A percentile compares a stretch with the other conserved stretches of the same genome.
These are phyloP conservation scores for Notarius lentiginosus DNA, from an alignment of 2,113 vertebrate genomes.

Conservation along the genomic window DNA sequence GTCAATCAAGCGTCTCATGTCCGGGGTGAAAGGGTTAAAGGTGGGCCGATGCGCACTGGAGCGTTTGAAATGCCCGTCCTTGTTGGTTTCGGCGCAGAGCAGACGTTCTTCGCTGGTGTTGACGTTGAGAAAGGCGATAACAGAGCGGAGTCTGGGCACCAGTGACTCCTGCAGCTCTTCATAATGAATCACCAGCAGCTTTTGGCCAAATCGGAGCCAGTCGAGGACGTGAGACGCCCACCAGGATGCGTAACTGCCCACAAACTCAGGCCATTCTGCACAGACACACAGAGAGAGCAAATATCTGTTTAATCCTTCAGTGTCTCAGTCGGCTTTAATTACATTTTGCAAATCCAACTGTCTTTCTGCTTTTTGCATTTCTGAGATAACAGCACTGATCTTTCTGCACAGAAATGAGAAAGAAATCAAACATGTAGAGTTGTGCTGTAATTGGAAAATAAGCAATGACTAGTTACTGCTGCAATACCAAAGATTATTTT, in stretches of 20 bases:
- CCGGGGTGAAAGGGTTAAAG: conserved; percentile 82
- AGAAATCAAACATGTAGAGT: neutral
- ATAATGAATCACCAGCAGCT: conserved; percentile 79
- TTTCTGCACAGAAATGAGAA: neutral
- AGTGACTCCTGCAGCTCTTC: conserved; percentile 79
- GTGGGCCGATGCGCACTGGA: conserved; percentile 66
- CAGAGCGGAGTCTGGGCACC: conserved; percentile 74
- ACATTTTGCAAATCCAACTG: neutral
- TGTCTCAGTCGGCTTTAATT: neutral
- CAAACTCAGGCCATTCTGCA: conserved; percentile 86
- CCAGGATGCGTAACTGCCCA: conserved; percentile 84
- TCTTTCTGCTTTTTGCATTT: neutral
- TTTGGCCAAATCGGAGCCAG: conserved; percentile 81
- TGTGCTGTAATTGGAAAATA: neutral
- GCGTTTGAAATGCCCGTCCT: conserved; percentile 84
- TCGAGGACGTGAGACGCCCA: conserved; percentile 86
- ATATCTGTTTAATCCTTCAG: neutral
- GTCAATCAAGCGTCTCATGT: conserved; percentile 82
- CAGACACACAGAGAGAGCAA: neutral
- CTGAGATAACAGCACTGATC: neutral
- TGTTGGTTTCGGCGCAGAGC: conserved; percentile 84
- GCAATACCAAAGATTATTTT: neutral
- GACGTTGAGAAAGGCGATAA: conserved; percentile 80
- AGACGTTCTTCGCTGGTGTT: conserved; percentile 77
- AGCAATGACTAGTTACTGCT: neutral